Conservation (phyloP, 2,797 vertebrate species). For the Taenioides sp. region DNA sequence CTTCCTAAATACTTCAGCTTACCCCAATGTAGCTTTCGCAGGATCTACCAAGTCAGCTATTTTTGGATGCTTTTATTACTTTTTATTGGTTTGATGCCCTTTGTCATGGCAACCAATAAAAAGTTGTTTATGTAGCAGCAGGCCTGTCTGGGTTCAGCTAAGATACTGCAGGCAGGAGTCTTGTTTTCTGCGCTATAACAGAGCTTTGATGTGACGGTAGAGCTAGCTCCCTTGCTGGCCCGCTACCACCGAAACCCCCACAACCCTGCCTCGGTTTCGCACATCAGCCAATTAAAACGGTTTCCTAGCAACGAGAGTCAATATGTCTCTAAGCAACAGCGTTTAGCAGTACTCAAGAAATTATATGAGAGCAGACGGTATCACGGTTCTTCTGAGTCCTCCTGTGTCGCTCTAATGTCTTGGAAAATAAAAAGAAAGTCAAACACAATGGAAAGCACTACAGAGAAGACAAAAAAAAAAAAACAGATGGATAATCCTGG, state of each 20-base stretch:
- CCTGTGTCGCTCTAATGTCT: background rate
- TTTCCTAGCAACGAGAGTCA: slow-evolving; percentile 78
- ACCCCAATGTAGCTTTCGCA: slow-evolving; percentile 21
- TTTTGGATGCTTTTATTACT: slow-evolving; percentile 29
- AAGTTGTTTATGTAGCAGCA: slow-evolving; percentile 26
- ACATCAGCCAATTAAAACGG: slow-evolving; percentile 76
- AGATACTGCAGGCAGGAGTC: background rate
- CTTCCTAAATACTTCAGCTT: slow-evolving; percentile 14
- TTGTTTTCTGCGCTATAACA: slow-evolving; percentile 17
- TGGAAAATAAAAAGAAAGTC: background rate
- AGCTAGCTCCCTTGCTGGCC: slow-evolving; percentile 23
- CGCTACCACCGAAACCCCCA: slow-evolving; percentile 36
- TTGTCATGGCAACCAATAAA: slow-evolving; percentile 41
- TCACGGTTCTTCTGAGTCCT: slow-evolving; percentile 24
- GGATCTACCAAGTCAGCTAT: slow-evolving; percentile 24
- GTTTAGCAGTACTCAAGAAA: slow-evolving; percentile 62
- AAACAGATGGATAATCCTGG: background rate
- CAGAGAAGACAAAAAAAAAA: background rate
- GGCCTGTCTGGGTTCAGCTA: slow-evolving; percentile 1
- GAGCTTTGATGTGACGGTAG: slow-evolving; percentile 33
- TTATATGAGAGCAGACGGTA: slow-evolving; percentile 28
- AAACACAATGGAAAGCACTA: background rate
- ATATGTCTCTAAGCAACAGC: slow-evolving; percentile 77
- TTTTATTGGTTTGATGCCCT: slow-evolving; percentile 33
- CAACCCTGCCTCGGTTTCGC: slow-evolving; percentile 47